phyloP scores from a whole-genome alignment of 2,888 invertebrate species.

The Pollenia amentaria region DNA sequence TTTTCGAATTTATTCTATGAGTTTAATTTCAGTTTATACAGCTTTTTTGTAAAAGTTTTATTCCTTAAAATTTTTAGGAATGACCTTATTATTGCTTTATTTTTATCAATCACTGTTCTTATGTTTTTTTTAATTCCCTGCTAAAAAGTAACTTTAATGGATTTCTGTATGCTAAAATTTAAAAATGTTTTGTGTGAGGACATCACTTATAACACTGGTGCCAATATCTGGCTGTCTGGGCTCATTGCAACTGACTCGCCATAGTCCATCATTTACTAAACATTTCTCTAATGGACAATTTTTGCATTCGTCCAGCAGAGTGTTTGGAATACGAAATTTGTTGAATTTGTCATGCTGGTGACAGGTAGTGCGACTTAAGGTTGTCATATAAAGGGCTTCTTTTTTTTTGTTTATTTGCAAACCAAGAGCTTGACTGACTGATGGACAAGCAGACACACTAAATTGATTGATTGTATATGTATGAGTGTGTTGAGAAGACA shows the following conservation, averaged over 20 bases:
- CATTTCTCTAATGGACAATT: background rate
- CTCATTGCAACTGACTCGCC: background rate
- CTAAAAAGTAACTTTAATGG: background rate
- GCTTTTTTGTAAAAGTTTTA: too few species aligned
- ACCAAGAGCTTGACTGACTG: background rate
- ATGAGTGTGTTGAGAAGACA: background rate
- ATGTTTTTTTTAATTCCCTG: background rate
- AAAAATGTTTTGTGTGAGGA: background rate
- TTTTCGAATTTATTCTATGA: too few species aligned
- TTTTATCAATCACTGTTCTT: background rate
- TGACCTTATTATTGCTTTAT: too few species aligned
- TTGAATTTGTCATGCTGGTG: conserved; percentile 34
- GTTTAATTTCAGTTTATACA: too few species aligned
- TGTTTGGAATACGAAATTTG: conserved; percentile 40
- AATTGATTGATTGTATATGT: background rate
- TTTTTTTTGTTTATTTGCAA: background rate
- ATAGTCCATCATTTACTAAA: conserved; percentile 32
- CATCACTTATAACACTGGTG: conserved; percentile 18
- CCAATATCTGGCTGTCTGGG: conserved; percentile 33
- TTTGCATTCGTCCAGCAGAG: background rate
- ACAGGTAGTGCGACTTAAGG: conserved; percentile 17
- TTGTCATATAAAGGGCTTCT: conserved; percentile 33
- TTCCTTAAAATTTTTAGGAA: too few species aligned
- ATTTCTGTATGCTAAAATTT: conserved; percentile 1
- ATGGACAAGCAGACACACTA: background rate